A percentile compares a stretch with the other conserved stretches of the same genome.
phyloP scores from a whole-genome alignment of 2,888 invertebrate species.

The Mechanitis messenoides region DNA sequence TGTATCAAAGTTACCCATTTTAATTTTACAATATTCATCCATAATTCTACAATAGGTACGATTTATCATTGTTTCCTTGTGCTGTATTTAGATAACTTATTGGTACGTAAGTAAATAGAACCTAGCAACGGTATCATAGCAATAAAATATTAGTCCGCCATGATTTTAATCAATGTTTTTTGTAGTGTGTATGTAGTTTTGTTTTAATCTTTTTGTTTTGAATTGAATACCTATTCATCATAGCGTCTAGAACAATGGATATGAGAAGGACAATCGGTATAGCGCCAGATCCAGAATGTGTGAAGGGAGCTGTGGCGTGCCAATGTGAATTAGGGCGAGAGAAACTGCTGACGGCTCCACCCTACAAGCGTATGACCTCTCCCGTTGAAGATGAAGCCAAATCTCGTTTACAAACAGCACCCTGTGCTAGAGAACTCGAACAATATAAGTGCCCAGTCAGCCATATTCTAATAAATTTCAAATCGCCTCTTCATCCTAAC shows the following conservation, averaged over 20 bases:
- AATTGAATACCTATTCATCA: slow-evolving; percentile 7
- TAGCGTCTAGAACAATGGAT: slow-evolving; percentile 36
- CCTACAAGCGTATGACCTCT: slow-evolving; percentile 45
- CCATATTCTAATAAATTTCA: slow-evolving; percentile 61
- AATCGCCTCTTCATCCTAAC: slow-evolving; percentile 56
- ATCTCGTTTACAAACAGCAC: slow-evolving; percentile 56
- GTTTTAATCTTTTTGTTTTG: slow-evolving; percentile 22
- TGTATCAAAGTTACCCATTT: too few relatives aligned
- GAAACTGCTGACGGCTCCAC: slow-evolving; percentile 64
- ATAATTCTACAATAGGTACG: slow-evolving; percentile 1
- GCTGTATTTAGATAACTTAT: not conserved
- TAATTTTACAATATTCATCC: not conserved
- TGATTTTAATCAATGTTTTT: slow-evolving; percentile 28
- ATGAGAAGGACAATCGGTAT: slow-evolving; percentile 44
- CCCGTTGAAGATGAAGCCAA: slow-evolving; percentile 43
- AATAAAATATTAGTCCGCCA: slow-evolving; percentile 37
- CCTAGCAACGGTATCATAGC: slow-evolving; percentile 48
- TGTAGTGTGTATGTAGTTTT: slow-evolving; percentile 15
- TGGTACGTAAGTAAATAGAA: not conserved
- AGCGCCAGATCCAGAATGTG: slow-evolving; percentile 43
- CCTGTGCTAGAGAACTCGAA: slow-evolving; percentile 53
- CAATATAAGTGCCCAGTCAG: slow-evolving; percentile 61
- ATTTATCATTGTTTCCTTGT: slow-evolving; percentile 7
- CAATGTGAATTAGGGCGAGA: slow-evolving; percentile 69
- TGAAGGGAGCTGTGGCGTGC: slow-evolving; percentile 50